Base-by-base conservation (phyloP, 2,113 vertebrate species). In the Scolopax mira region DNA sequence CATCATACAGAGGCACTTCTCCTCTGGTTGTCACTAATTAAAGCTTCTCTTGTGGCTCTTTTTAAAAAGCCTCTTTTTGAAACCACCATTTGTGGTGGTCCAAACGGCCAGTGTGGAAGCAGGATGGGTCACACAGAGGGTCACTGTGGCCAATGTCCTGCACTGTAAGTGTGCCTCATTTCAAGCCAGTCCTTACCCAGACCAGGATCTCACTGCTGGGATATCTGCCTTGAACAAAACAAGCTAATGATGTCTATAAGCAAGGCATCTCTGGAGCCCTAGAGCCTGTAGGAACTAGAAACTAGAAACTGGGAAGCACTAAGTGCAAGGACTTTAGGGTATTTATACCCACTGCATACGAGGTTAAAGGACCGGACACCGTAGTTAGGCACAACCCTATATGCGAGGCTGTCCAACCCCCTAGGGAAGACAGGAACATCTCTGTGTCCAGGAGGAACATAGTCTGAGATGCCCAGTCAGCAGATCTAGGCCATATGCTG, bases 101-200 rank as follows among this genome's bases (percentile, higher is more conserved):
- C 75, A 19, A 58, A 62, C 0, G 7, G 67, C n/a, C 82, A 49
- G 35, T 2, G 4, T 5, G 37, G 71, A 70, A 58, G 46, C 57
- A 77, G 71, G 28, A 12, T 14, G 55, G 55, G 51, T 23, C n/a
- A 44, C 39, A 51, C 67, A 57, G 58, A 72, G 5, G 16, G 60
- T 30, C 70, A 55, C 52, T 0, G 0, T 14, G 30, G 39, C 39
- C 0, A 0, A 7, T 21, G 22, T 28, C 58, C 66, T 69, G 57
- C 2, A 0, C 42, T 65, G 44, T 23, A 61, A 23, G 49, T 48
- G 49, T 8, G 3, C 4, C 13, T 79, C 27, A 39, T 67, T 60
- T 42, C 42, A 30, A 35, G 33, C 39, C 44, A 74, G 11, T 48
- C 65, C 61, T 88, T 13, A 60, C 37, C 30, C 79, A 60, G 33